phyloP scores from a whole-genome alignment of 1,140 invertebrate genomes.

The Drusus annulatus region DNA sequence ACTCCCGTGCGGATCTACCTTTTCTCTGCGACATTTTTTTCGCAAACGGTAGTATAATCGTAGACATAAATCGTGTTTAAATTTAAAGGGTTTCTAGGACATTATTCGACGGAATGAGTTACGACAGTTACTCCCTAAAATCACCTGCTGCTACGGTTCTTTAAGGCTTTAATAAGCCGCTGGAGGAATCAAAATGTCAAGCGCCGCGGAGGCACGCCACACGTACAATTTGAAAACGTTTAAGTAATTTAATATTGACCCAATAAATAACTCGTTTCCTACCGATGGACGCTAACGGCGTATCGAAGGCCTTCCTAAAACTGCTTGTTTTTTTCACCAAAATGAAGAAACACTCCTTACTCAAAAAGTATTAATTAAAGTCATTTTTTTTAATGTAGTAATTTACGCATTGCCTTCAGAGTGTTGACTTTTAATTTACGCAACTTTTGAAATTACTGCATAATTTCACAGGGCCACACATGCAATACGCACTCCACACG shows the following conservation, averaged over 20 bases:
- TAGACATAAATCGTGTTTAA: constrained; percentile 30
- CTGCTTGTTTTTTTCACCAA: constrained; percentile 7
- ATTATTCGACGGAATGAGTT: not conserved
- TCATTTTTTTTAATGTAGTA: not conserved
- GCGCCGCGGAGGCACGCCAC: constrained; percentile 17
- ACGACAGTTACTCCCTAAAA: constrained; percentile 10
- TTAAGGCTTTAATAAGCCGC: constrained; percentile 21
- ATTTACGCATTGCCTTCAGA: not conserved
- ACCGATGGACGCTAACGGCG: constrained; percentile 5
- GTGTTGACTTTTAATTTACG: not conserved
- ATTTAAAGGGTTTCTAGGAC: constrained; percentile 48
- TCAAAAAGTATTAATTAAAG: constrained; percentile 31
- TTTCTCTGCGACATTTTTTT: constrained; percentile 37
- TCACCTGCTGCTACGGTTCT: constrained; percentile 18
- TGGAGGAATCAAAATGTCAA: constrained; percentile 34
- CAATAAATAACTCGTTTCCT: constrained; percentile 42
- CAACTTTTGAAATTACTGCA: constrained; percentile 32
- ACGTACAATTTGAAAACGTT: constrained; percentile 36
- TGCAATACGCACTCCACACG: no score
- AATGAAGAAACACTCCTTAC: not conserved
- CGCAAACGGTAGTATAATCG: constrained; percentile 33
- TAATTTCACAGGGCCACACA: not conserved
- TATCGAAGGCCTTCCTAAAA: constrained; percentile 38
- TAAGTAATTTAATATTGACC: constrained; percentile 40
- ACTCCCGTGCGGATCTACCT: not conserved